Evolutionary conservation across 2,888 invertebrate species (phyloP).

Genomic region (Trachelus troglodyta): DNA sequence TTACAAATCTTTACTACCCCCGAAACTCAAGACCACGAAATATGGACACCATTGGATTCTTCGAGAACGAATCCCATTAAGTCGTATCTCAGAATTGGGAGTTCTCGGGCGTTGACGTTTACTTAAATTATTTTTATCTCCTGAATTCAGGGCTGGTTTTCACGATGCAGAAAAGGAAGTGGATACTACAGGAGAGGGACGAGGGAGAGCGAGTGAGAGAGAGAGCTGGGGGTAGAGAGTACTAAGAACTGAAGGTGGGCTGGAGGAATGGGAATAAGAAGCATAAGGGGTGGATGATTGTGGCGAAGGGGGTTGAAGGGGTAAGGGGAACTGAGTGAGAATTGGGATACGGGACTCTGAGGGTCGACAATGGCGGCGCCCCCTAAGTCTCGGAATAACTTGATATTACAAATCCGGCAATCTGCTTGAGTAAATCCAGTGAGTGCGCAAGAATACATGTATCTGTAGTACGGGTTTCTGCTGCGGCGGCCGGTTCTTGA

Average conservation of each 20-base stretch:
- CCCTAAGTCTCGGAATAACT: conserved; percentile 27
- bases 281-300: background rate
- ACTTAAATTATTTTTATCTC: conserved; percentile 49
- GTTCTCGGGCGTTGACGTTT: conserved; percentile 16
- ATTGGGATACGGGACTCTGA: background rate
- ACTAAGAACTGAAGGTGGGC: background rate
- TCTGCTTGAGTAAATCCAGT: conserved; percentile 35
- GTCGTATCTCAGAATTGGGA: conserved; percentile 7
- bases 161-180: background rate
- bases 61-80: conserved; percentile 22
- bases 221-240: background rate
- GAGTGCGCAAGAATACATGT: background rate
- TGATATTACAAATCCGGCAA: conserved; percentile 38
- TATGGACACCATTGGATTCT: background rate
- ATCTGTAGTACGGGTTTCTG: conserved; percentile 3
- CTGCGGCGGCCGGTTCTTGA: conserved; percentile 4
- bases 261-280: background rate
- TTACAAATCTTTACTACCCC: background rate
- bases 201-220: no score
- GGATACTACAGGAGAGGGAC: background rate
- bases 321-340: background rate
- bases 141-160: conserved; percentile 32
- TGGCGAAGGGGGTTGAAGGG: background rate
- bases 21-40: background rate
- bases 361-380: conserved; percentile 13